Percentiles rank a stretch among this genome's conserved stretches.
Conservation (phyloP, 1,140 invertebrate species). For the Euschistus heros region DNA sequence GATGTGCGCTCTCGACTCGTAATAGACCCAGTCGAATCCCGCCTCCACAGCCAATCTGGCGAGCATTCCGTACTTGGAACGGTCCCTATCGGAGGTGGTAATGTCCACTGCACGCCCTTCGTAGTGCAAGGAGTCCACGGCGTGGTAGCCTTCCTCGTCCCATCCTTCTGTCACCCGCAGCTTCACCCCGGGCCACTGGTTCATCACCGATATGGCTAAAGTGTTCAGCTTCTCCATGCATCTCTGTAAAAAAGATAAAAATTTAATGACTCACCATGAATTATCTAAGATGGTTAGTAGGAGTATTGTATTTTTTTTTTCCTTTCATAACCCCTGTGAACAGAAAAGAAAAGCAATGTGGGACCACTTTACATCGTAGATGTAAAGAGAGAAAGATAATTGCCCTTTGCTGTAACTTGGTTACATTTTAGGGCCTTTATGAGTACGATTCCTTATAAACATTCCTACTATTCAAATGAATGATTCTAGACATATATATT, state of each 20-base stretch:
- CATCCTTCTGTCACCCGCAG: slow-evolving; percentile 87
- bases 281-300: too few species aligned
- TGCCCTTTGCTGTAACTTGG: too few species aligned
- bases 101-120: slow-evolving; percentile 92
- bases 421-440: too few species aligned
- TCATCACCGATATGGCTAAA: slow-evolving; percentile 92
- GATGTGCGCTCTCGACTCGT: slow-evolving; percentile 86
- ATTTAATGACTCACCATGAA: too few species aligned
- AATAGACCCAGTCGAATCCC: slow-evolving; percentile 98
- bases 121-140: slow-evolving; percentile 79
- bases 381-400: too few species aligned
- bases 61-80: slow-evolving; percentile 88
- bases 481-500: too few species aligned
- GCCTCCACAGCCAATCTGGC: slow-evolving; percentile 91
- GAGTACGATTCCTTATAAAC: too few species aligned
- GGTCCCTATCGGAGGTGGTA: slow-evolving; percentile 84
- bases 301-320: too few species aligned
- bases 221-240: slow-evolving; percentile 92
- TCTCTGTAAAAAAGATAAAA: slow-evolving; percentile 51
- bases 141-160: slow-evolving; percentile 79
- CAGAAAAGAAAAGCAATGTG: too few species aligned
- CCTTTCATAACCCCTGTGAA: too few species aligned
- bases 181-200: slow-evolving; percentile 91
- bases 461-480: too few species aligned
- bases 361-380: too few species aligned